phyloP scores from a whole-genome alignment of 2,113 vertebrate genomes.

The Nothobranchius furzeri region DNA sequence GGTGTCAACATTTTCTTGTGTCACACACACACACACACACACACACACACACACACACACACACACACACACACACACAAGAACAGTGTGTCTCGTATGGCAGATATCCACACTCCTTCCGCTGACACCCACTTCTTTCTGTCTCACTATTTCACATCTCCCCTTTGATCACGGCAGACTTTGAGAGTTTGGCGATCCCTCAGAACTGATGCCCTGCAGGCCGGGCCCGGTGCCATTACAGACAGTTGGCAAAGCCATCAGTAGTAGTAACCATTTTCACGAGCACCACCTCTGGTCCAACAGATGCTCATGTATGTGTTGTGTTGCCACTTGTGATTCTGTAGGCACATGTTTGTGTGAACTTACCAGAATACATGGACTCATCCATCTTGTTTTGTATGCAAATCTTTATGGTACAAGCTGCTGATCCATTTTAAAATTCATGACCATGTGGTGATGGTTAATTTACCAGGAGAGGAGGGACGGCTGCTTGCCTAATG shows the following conservation, averaged over 20 bases:
- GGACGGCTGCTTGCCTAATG: slow-evolving; percentile 27
- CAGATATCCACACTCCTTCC: slow-evolving; percentile 21
- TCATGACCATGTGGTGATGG: slow-evolving; percentile 41
- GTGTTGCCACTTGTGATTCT: slow-evolving; percentile 8
- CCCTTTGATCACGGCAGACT: slow-evolving; percentile 62
- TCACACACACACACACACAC: no score
- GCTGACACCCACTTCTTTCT: slow-evolving; percentile 33
- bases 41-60: no score
- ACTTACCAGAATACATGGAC: slow-evolving; percentile 1
- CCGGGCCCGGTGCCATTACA: slow-evolving; percentile 51
- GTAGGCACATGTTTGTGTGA: slow-evolving; percentile 8
- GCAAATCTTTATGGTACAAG: slow-evolving; percentile 12
- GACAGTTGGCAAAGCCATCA: slow-evolving; percentile 22
- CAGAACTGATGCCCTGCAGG: slow-evolving; percentile 40
- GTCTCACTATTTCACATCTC: slow-evolving; percentile 55
- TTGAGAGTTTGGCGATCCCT: slow-evolving; percentile 56
- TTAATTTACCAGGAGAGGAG: slow-evolving; percentile 23
- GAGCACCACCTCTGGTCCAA: slow-evolving; percentile 46
- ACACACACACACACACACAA: background rate
- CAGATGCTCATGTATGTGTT: slow-evolving; percentile 38
- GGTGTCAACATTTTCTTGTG: no score
- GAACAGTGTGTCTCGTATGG: background rate
- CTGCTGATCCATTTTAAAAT: slow-evolving; percentile 41
- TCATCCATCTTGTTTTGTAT: slow-evolving; percentile 10
- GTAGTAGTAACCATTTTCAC: slow-evolving; percentile 32